Evolutionary conservation across 2,797 vertebrate genomes (phyloP).

Genomic region (Phataginus tricuspis): DNA sequence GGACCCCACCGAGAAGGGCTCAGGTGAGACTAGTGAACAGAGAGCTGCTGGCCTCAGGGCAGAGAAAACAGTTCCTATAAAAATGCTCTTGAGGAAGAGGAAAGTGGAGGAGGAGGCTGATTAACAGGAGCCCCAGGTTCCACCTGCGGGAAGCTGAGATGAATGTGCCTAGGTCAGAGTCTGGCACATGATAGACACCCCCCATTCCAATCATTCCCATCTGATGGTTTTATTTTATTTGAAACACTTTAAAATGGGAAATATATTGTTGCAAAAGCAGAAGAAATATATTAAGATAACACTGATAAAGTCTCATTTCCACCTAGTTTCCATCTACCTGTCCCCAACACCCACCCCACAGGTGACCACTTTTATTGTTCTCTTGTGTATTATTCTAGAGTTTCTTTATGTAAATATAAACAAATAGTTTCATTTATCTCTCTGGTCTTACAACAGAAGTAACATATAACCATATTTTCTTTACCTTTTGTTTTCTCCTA

Average conservation of each 20-base stretch:
- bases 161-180: neutral
- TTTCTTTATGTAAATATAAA: neutral
- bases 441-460: neutral
- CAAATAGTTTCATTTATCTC: neutral
- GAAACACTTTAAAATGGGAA: neutral
- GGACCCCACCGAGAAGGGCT: neutral
- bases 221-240: neutral
- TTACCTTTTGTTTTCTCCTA: slow-evolving; percentile 2
- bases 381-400: neutral
- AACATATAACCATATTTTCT: neutral
- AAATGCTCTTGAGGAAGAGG: neutral
- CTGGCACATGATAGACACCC: fast-evolving
- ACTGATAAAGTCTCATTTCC: neutral
- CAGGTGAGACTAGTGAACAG: neutral
- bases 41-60: neutral
- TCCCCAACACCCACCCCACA: neutral
- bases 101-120: neutral
- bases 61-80: neutral
- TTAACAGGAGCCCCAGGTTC: neutral
- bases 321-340: neutral
- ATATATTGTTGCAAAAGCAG: neutral
- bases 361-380: neutral
- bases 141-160: neutral
- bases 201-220: neutral
- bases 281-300: neutral